These are phyloP conservation scores for Desoria tigrina DNA, from an alignment of 2,888 invertebrate genomes.

Conservation along the genomic window DNA sequence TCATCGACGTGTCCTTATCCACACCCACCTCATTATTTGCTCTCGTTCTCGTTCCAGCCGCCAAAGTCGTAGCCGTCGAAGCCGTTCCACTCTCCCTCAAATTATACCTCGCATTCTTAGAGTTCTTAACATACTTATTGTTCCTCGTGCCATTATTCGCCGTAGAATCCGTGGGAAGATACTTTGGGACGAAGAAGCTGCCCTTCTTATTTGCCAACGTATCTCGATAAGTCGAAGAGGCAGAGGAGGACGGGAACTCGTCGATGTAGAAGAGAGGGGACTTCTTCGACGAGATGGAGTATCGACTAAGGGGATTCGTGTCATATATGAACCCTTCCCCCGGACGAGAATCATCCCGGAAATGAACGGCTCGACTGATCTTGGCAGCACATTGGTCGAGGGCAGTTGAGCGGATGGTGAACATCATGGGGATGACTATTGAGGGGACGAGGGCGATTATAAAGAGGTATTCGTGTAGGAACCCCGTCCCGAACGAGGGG, in stretches of 20 bases:
- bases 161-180: conserved; percentile 24
- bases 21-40: too few species aligned
- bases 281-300: conserved; percentile 35
- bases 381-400: conserved; percentile 49
- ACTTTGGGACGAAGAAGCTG: conserved; percentile 37
- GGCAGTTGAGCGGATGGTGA: conserved; percentile 45
- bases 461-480: conserved; percentile 48
- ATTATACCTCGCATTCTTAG: neutral
- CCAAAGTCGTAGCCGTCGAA: too few species aligned
- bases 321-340: conserved; percentile 25
- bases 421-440: conserved; percentile 49
- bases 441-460: conserved; percentile 49
- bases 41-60: too few species aligned
- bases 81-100: too few species aligned
- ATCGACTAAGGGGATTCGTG: conserved; percentile 29
- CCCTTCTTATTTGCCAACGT: conserved; percentile 5
- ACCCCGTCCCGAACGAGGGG: conserved; percentile 39
- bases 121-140: conserved; percentile 8
- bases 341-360: conserved; percentile 17
- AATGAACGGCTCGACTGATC: conserved; percentile 42
- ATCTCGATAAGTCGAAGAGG: conserved; percentile 11
- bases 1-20: too few species aligned
- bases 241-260: conserved; percentile 23
- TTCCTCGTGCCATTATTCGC: neutral
- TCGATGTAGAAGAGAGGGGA: conserved; percentile 50